Conservation (phyloP, 2,113 vertebrate genomes). For the Misgurnus mizolepis region DNA sequence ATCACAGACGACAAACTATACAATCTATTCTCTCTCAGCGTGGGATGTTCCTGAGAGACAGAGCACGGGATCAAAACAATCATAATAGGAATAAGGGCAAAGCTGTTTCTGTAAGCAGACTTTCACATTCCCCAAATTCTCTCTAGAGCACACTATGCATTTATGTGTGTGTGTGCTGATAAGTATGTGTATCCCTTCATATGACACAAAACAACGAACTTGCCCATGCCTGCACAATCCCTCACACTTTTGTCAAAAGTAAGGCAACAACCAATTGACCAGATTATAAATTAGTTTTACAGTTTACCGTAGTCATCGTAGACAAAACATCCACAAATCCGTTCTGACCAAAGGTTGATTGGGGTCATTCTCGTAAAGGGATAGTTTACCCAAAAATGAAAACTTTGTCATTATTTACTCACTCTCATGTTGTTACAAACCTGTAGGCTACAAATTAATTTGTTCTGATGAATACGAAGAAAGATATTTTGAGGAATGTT, state of each 20-base stretch:
- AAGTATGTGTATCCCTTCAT: conserved; percentile 52
- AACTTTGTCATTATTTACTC: too few species aligned
- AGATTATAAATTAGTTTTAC: conserved; percentile 57
- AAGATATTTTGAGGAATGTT: too few species aligned
- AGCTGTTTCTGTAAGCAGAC: conserved; percentile 10
- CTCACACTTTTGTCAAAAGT: conserved; percentile 56
- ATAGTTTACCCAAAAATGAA: too few species aligned
- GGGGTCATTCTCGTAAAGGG: not conserved
- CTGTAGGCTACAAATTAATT: too few species aligned
- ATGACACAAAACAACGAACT: conserved; percentile 59
- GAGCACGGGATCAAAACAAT: not conserved
- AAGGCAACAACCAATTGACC: conserved; percentile 53
- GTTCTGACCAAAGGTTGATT: not conserved
- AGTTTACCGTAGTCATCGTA: conserved; percentile 37
- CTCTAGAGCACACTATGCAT: not conserved
- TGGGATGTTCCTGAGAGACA: not conserved
- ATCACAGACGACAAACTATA: not conserved
- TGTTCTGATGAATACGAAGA: too few species aligned
- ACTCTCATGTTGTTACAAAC: too few species aligned
- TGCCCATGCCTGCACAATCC: conserved; percentile 63
- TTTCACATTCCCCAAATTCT: conserved; percentile 37
- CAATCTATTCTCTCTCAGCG: not conserved
- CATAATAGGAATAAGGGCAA: conserved; percentile 1
- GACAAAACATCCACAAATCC: conserved; percentile 50
- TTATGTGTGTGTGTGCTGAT: conserved; percentile 26